Base-by-base conservation (phyloP, 1,140 invertebrate species). In the Drosophila pandora region DNA sequence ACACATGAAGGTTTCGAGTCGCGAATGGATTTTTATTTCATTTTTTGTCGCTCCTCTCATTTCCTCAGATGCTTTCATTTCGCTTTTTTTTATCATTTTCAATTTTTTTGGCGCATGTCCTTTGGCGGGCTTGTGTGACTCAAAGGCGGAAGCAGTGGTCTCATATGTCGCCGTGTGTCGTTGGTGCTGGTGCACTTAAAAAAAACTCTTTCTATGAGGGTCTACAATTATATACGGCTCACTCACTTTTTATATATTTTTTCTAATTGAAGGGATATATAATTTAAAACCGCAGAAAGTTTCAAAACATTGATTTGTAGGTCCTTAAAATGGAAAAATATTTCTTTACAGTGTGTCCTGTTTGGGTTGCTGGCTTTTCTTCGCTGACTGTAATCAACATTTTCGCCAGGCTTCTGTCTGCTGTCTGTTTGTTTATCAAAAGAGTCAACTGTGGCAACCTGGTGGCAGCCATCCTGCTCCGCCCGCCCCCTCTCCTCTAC, bases 381-480 rank as follows among this genome's bases (percentile, higher is more conserved):
- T 64, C 70, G 70, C 48, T 58, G 70, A 54, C 72, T 85, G 74
- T 81, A 85, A 87, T 85, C 82, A 85, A 87, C 82, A 75, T 85
- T 75, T 84, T 87, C 49, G 82, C 82, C 73, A 78, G 74, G 60
- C 47, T 50, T 70, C 60, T 53, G 70, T 78, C 59, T 64, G 65
- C 63, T 48, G 49, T 69, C 72, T 76, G 80, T 85, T 77, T 82
- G 79, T 83, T 83, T 85, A 87, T 87, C 78, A 85, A 85, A 85
- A 87, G 82, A 85, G 82, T 85, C 82, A 85, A 85, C 81, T 85
- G 77, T 78, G 78, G 64, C 81, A 85, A 85, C 82, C 82, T 87
- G 82, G 82, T 71, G 79, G 73, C 77, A 73, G 52, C 13, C 53
- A 25, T 52, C 12, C 52, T n/a, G 41, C 23, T 17, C 17, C 17